Base-by-base conservation (phyloP, 2,113 vertebrate species). In the Machaerirhynchus nigripectus region DNA sequence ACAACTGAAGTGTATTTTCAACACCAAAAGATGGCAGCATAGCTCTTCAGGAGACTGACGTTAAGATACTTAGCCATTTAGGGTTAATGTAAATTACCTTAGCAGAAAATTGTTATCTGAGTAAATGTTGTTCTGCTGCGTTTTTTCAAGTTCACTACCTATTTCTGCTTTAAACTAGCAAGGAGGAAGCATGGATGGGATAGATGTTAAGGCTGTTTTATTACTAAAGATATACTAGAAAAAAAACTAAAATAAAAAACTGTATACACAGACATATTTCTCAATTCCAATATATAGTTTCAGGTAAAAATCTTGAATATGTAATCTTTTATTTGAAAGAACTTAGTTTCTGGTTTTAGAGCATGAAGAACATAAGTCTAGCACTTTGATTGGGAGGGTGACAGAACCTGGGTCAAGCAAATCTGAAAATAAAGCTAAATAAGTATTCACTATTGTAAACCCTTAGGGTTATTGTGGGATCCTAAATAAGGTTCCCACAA, bases 11-110 rank as follows among this genome's bases (percentile, higher is more conserved):
- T 63, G 22, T 33, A 57, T 55, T 53, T 80, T 50, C 53, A 20
- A 50, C 27, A 49, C 61, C 98, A 93, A 97, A 92, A 98, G 98
- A 98, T 98, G 98, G 98, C 98, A 98, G 97, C 92, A 97, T 91
- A 84, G 68, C 90, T 96, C 98, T 98, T 97, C 33, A 65, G 49
- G 75, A 97, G 84, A 20, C 26, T 31, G 9, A 33, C 0, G 0
- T 22, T 22, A 15, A 15, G 11, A 1, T 39, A 3, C 20, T 86
- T 79, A 35, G 22, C 12, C 22, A 35, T 40, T 91, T 37, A 15
- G 35, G 57, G 92, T 93, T 90, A 61, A 39, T 87, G 27, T 50
- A 67, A 90, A 93, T 93, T 81, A 69, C 57, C 57, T 83, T 33
- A 84, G 74, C 76, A 92, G 68, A 94, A 95, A 96, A 52, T 94